Percentiles rank a stretch among this genome's conserved stretches.
Evolutionary conservation across 1,140 invertebrate genomes (phyloP).

Genomic region (Leguminivora glycinivorella): DNA sequence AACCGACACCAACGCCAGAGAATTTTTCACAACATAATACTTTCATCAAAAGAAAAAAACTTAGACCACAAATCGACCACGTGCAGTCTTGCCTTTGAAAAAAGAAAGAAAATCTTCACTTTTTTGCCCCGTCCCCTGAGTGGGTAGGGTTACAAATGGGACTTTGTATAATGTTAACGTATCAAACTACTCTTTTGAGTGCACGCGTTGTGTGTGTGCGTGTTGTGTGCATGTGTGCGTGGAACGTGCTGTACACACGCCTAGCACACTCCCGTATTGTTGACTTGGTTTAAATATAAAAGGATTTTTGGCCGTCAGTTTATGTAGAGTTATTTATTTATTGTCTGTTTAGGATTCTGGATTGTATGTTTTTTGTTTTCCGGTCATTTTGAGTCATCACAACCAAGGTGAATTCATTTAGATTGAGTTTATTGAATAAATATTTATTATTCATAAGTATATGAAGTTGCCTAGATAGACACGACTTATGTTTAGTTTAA

Average conservation of each 20-base stretch:
- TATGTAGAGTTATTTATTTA: conserved; percentile 15
- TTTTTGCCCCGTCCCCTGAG: conserved; percentile 59
- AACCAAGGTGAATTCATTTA: too few relatives aligned
- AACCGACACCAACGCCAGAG: conserved; percentile 58
- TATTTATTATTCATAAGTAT: too few relatives aligned
- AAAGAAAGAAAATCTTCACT: conserved; percentile 62
- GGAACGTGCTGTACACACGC: conserved; percentile 52
- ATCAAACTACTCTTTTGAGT: conserved; percentile 38
- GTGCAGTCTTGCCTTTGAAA: conserved; percentile 64
- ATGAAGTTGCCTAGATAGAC: too few relatives aligned
- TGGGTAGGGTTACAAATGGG: conserved; percentile 71
- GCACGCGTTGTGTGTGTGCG: conserved; percentile 30
- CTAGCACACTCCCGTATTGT: conserved; percentile 41
- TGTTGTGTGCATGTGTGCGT: conserved; percentile 44
- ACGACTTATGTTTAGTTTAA: too few relatives aligned
- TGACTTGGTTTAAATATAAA: conserved; percentile 43
- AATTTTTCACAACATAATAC: conserved; percentile 72
- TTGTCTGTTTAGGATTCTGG: neutral
- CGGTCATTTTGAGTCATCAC: neutral
- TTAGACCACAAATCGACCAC: conserved; percentile 73
- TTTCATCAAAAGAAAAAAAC: conserved; percentile 68
- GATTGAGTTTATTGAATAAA: too few relatives aligned
- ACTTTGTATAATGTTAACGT: conserved; percentile 58
- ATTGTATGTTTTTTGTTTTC: neutral
- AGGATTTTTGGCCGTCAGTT: conserved; percentile 40